A percentile compares a stretch with the other conserved stretches of the same genome.
These are phyloP conservation scores for Stictocephala bisonia DNA, from an alignment of 2,888 invertebrate species.

Conservation along the genomic window DNA sequence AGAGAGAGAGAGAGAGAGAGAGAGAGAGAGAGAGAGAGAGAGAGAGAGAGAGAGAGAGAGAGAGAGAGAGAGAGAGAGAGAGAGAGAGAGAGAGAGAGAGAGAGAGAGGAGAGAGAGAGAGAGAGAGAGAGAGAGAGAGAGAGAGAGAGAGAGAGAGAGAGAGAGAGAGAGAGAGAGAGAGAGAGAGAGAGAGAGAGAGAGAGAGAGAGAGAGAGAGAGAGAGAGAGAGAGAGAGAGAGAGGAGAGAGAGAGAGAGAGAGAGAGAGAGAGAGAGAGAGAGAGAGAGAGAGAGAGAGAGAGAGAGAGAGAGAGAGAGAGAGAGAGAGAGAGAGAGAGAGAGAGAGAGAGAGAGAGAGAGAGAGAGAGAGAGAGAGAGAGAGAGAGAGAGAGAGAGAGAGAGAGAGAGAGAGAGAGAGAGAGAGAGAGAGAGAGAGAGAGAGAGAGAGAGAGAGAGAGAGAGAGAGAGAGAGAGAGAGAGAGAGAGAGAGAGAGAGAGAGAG, in stretches of 20 bases:
- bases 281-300: conserved; percentile 13
- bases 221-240: conserved; percentile 5
- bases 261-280: conserved; percentile 13
- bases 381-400: neutral
- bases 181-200: conserved; percentile 13
- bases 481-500: neutral
- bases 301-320: conserved; percentile 13
- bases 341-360: neutral
- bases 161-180: conserved; percentile 13
- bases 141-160: too few species aligned
- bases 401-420: neutral
- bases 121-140: too few species aligned
- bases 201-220: conserved; percentile 13
- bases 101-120: too few species aligned
- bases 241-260: conserved; percentile 6
- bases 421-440: neutral
- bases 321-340: conserved; percentile 1
- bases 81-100: too few species aligned
- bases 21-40: too few species aligned
- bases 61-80: too few species aligned
- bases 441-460: neutral
- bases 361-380: neutral
- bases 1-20: too few species aligned
- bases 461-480: neutral
- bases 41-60: too few species aligned